A percentile compares a stretch with the other conserved stretches of the same genome.
Conservation (phyloP, 2,888 invertebrate genomes). For the Nomada fucata region DNA sequence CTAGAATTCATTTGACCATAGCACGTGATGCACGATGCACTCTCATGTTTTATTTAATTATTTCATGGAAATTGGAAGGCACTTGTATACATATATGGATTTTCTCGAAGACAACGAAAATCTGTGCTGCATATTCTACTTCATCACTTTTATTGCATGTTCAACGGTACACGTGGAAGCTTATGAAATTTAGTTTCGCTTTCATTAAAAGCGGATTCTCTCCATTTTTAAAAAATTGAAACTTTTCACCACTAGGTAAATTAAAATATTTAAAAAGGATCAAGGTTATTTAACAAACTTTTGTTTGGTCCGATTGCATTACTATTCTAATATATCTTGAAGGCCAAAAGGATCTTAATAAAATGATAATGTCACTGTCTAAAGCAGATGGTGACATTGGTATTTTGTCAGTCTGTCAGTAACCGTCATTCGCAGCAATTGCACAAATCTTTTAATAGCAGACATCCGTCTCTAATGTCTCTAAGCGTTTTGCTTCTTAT, state of each 20-base stretch:
- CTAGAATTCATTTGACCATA: not conserved
- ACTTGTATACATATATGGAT: not conserved
- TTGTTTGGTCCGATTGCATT: too few relatives aligned
- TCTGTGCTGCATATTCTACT: not conserved
- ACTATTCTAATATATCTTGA: not conserved
- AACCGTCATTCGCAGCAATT: not conserved
- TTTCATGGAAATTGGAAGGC: not conserved
- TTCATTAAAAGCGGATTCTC: not conserved
- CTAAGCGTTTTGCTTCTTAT: not conserved
- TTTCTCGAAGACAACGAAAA: not conserved
- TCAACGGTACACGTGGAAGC: not conserved
- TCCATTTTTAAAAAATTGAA: not conserved
- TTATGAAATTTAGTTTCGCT: not conserved
- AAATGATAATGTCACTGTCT: conserved; percentile 3
- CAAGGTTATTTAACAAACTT: too few relatives aligned
- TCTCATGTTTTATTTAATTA: too few relatives aligned
- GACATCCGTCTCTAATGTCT: not conserved
- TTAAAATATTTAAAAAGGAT: too few relatives aligned
- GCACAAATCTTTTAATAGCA: conserved; percentile 7
- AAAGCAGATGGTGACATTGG: not conserved
- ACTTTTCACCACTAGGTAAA: too few relatives aligned
- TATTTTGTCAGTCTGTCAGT: conserved; percentile 13
- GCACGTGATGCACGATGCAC: not conserved
- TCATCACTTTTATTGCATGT: not conserved
- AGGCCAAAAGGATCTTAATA: conserved; percentile 1